These are phyloP conservation scores for Myopa tessellatipennis DNA, from an alignment of 2,888 invertebrate genomes.

Conservation along the genomic window DNA sequence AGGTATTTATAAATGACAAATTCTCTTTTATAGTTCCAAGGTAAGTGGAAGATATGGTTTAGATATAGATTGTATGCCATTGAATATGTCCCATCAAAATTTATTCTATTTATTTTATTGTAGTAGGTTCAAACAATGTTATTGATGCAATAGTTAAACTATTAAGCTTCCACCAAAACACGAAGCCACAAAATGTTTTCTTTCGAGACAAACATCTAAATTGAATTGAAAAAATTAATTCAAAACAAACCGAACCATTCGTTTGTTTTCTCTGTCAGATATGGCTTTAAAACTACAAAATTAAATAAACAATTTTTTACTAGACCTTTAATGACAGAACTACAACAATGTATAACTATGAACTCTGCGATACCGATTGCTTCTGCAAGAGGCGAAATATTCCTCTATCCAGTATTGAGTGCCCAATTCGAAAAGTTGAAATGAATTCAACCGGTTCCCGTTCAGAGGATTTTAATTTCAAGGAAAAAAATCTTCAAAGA, in stretches of 20 bases:
- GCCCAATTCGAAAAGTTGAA: conserved; percentile 25
- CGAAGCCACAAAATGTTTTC: no score
- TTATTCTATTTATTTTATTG: no score
- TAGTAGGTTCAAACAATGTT: no score
- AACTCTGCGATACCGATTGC: not conserved
- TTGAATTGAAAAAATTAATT: no score
- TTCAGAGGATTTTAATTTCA: not conserved
- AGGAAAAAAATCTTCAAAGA: not conserved
- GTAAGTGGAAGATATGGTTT: no score
- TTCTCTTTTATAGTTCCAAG: no score
- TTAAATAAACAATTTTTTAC: not conserved
- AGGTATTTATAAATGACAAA: not conserved
- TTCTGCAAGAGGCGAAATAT: conserved; percentile 2
- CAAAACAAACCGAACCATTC: no score
- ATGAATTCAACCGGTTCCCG: not conserved
- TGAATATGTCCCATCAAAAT: no score
- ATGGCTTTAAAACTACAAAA: not conserved
- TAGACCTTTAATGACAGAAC: conserved; percentile 25
- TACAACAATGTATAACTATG: conserved; percentile 30
- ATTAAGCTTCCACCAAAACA: no score
- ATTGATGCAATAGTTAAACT: no score
- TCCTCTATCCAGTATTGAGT: conserved; percentile 25
- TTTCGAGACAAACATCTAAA: no score
- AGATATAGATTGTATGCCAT: no score
- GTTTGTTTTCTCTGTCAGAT: conserved; percentile 5